These are phyloP conservation scores for Bubo bubo DNA, from an alignment of 2,113 vertebrate species.

Conservation along the genomic window DNA sequence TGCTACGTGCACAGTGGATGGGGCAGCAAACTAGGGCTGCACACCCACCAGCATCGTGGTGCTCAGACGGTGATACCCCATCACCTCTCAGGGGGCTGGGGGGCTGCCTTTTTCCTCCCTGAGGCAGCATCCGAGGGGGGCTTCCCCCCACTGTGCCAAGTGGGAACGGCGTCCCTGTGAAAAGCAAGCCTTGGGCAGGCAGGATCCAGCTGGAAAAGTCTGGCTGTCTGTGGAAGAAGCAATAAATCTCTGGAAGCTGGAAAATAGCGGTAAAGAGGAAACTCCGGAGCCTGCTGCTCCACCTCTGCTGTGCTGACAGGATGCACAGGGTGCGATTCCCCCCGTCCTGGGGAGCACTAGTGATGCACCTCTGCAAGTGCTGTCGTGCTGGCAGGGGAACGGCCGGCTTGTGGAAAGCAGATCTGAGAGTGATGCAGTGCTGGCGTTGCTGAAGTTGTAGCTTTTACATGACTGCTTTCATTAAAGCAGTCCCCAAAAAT, in stretches of 20 bases:
- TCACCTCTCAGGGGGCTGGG: not conserved
- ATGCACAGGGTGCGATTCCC: fast-evolving
- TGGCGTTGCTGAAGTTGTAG: not conserved
- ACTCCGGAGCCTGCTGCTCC: fast-evolving
- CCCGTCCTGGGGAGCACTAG: not conserved
- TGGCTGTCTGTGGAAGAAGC: slow-evolving; percentile 32
- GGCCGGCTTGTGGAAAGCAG: not conserved
- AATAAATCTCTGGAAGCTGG: slow-evolving; percentile 58
- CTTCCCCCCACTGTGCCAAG: fast-evolving
- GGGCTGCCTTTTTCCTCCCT: not conserved
- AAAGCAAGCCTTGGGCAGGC: not conserved
- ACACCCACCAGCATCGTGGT: fast-evolving
- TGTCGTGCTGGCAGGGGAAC: not conserved
- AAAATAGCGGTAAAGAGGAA: slow-evolving; percentile 28
- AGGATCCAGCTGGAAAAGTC: slow-evolving; percentile 55
- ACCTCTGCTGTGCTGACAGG: not conserved
- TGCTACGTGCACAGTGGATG: fast-evolving
- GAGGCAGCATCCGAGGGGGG: fast-evolving
- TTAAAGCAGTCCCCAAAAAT: not conserved
- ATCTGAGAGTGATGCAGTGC: fast-evolving
- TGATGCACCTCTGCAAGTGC: fast-evolving
- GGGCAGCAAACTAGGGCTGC: not conserved
- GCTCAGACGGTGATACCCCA: not conserved
- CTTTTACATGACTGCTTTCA: not conserved
- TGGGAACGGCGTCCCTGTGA: not conserved